A percentile compares a stretch with the other conserved stretches of the same genome.
phyloP scores from a whole-genome alignment of 2,797 vertebrate species.

The Pempheris klunzingeri region DNA sequence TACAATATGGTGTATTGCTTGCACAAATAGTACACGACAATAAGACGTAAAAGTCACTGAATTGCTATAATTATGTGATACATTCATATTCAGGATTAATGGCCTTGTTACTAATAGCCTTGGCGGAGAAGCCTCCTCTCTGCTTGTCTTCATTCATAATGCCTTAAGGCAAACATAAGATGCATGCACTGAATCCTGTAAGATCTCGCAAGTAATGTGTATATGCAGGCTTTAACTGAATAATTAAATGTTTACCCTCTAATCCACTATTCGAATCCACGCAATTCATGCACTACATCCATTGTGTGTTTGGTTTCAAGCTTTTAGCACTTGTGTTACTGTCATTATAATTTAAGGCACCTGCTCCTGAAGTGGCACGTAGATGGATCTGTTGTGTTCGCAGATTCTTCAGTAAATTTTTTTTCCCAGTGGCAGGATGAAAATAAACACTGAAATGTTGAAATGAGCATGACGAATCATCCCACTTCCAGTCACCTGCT shows the following conservation, averaged over 20 bases:
- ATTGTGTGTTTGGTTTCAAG: conserved; percentile 36
- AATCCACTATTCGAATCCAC: conserved; percentile 46
- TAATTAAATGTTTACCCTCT: conserved; percentile 55
- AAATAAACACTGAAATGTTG: background rate
- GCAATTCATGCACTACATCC: conserved; percentile 24
- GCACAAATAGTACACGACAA: background rate
- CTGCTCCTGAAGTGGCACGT: background rate
- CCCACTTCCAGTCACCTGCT: background rate
- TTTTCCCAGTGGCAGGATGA: background rate
- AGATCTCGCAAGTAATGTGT: conserved; percentile 32
- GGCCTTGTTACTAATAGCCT: conserved; percentile 48
- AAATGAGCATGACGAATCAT: background rate
- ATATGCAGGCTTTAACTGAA: conserved; percentile 43
- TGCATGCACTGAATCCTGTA: conserved; percentile 34
- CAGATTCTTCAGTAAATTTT: conserved; percentile 7
- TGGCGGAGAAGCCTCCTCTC: conserved; percentile 24
- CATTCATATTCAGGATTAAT: conserved; percentile 54
- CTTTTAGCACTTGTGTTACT: conserved; percentile 31
- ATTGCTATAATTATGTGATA: conserved; percentile 46
- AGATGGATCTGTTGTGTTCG: conserved; percentile 25
- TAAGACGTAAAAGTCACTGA: conserved; percentile 33
- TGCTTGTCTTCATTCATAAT: conserved; percentile 37
- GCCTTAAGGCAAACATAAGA: conserved; percentile 54
- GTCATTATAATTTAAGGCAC: conserved; percentile 25
- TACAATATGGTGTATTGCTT: background rate